phyloP scores from a whole-genome alignment of 2,113 vertebrate genomes.

The Coracopsis vasa region DNA sequence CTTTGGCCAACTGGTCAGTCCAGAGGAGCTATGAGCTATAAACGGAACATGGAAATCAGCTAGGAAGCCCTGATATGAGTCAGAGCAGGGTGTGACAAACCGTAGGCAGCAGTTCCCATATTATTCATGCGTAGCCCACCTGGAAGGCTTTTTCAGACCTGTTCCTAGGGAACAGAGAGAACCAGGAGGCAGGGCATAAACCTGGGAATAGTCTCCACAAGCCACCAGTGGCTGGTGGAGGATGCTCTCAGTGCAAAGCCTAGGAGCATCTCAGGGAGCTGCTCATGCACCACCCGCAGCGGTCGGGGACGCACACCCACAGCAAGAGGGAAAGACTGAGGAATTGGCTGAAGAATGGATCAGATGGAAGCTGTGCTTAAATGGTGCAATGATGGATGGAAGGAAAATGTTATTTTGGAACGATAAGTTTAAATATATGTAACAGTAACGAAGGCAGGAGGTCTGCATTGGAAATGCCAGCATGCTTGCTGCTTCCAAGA shows the following conservation, averaged over 20 bases:
- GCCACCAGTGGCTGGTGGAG: background rate
- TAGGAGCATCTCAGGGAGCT: background rate
- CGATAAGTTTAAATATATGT: background rate
- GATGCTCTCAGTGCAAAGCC: accelerated
- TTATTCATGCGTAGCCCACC: background rate
- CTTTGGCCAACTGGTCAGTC: background rate
- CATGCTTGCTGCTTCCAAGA: background rate
- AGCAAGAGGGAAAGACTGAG: background rate
- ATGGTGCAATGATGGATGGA: background rate
- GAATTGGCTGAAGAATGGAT: background rate
- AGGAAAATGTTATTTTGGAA: slow-evolving; percentile 33
- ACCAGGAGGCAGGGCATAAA: background rate
- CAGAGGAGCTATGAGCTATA: background rate
- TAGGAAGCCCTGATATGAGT: background rate
- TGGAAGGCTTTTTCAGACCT: background rate
- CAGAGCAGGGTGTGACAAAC: background rate
- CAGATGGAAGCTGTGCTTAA: background rate
- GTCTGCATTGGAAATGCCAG: slow-evolving; percentile 2
- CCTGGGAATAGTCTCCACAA: background rate
- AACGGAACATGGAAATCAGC: background rate
- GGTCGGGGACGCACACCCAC: background rate
- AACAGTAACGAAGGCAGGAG: background rate
- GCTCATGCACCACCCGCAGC: background rate
- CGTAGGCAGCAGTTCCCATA: background rate
- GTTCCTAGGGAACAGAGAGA: background rate